phyloP scores from a whole-genome alignment of 2,797 vertebrate species.

The Leucoraja ocellata region DNA sequence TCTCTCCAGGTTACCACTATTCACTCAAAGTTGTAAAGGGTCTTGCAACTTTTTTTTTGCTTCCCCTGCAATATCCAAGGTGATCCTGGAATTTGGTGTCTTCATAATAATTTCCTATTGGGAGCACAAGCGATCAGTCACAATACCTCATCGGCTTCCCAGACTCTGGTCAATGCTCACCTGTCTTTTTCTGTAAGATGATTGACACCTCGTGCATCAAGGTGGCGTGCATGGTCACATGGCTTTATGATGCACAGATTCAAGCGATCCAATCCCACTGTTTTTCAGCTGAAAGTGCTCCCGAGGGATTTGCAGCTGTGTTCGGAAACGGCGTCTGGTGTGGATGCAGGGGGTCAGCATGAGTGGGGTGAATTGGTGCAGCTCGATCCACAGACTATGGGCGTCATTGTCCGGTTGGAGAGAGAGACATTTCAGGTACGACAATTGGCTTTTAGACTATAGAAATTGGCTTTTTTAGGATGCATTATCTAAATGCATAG shows the following conservation, averaged over 20 bases:
- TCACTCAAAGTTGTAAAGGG: neutral
- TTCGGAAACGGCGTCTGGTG: conserved; percentile 86
- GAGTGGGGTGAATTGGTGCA: conserved; percentile 94
- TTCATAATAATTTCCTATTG: neutral
- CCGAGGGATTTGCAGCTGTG: conserved; percentile 90
- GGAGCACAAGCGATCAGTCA: neutral
- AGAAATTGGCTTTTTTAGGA: neutral
- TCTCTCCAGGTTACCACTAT: neutral
- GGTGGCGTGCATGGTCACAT: neutral
- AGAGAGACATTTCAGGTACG: conserved; percentile 88
- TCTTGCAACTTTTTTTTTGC: no score
- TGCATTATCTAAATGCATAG: neutral
- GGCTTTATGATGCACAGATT: neutral
- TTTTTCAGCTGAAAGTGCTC: conserved; percentile 77
- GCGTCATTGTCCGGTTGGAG: conserved; percentile 86
- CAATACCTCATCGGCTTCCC: neutral
- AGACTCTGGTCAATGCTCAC: no score
- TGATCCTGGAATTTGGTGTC: neutral
- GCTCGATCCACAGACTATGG: conserved; percentile 82
- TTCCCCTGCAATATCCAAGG: neutral
- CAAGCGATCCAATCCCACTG: neutral
- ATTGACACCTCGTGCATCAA: no score
- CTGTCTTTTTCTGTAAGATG: neutral
- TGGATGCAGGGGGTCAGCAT: conserved; percentile 87
- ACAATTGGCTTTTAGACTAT: neutral